Evolutionary conservation across 2,888 invertebrate species (phyloP), one percentile per base, ranked within the genome.

Genomic region (Morinoia aosen): DNA sequence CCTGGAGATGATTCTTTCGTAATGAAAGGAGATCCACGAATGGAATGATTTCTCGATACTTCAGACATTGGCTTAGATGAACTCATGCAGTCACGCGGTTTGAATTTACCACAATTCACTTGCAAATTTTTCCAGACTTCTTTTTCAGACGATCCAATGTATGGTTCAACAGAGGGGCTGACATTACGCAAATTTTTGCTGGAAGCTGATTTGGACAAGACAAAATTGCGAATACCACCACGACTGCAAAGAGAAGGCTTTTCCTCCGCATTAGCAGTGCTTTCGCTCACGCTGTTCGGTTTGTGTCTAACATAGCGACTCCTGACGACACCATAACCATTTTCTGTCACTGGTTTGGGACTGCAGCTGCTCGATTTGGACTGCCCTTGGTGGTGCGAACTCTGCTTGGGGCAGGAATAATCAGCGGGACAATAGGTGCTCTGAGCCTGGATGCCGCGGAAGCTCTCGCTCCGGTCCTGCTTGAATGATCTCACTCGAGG

Each of bases 281-380:
- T 93, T 33, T 57, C 93, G 33, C 93, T 93, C 56, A 93, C 57
- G 48, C 93, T 93, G 57, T 33, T 56, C 25, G 39, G 93, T 93
- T 93, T 93, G 33, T 93, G 93, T 33, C 33, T 57, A 0, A 93
- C 93, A 33, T 57, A 93, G 3, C 93, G 56, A n/a, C 57, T 48
- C 57, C 93, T 16, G 4, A 57, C n/a, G 48, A 48, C 40, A 90
- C 90, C 90, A 40, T 48, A 90, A 25, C 90, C 48, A 90, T 90
- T 90, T 90, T 90, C 90, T 25, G 48, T 11, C 40, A 39, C 40
- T 8, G 90, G 90, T 48, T 94, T 57, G 58, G 94, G 94, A 58
- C 94, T 94, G 58, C 94, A 94, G 94, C 94, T 94, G 94, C 58
- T 94, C 14, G 94, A 19, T 58, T 94, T 94, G 39, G 58, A 58